A percentile compares a stretch with the other conserved stretches of the same genome.
Conservation (phyloP, 1,140 invertebrate species). For the Drosophila arizonae region DNA sequence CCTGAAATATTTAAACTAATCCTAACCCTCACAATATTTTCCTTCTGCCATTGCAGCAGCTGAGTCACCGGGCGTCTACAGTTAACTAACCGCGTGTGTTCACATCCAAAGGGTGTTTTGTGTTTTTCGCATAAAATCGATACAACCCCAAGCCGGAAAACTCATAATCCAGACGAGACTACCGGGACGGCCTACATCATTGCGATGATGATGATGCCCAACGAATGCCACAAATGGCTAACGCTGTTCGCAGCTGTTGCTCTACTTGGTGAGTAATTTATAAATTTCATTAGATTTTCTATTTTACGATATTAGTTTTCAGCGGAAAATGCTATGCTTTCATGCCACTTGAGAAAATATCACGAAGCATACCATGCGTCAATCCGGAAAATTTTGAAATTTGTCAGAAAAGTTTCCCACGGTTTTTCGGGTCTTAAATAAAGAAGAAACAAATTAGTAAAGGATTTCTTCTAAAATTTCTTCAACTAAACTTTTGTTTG, state of each 20-base stretch:
- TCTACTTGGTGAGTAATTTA: slow-evolving; percentile 66
- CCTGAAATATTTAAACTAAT: neutral
- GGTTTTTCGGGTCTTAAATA: neutral
- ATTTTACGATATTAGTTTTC: slow-evolving; percentile 12
- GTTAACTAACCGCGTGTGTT: slow-evolving; percentile 22
- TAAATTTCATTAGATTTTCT: slow-evolving; percentile 13
- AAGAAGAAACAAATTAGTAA: neutral
- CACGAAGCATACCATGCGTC: slow-evolving; percentile 4
- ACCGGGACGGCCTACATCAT: slow-evolving; percentile 57
- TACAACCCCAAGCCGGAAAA: slow-evolving; percentile 47
- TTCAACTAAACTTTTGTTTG: too few relatives aligned
- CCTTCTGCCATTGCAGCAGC: slow-evolving; percentile 41
- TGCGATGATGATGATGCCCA: slow-evolving; percentile 57
- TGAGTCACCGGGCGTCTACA: slow-evolving; percentile 43
- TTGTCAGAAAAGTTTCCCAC: neutral
- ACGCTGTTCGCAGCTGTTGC: slow-evolving; percentile 71
- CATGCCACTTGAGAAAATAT: slow-evolving; percentile 16
- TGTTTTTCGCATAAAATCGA: slow-evolving; percentile 64
- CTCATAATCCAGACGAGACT: neutral
- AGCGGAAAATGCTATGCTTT: slow-evolving; percentile 12
- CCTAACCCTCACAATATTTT: slow-evolving; percentile 13
- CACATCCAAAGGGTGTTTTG: slow-evolving; percentile 48
- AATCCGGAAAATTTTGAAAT: slow-evolving; percentile 10
- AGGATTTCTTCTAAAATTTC: too few relatives aligned
- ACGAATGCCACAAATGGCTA: slow-evolving; percentile 70